Percentiles rank a stretch among this genome's conserved stretches.
Conservation (phyloP, 1,140 invertebrate genomes). For the Cecropterus lyciades region DNA sequence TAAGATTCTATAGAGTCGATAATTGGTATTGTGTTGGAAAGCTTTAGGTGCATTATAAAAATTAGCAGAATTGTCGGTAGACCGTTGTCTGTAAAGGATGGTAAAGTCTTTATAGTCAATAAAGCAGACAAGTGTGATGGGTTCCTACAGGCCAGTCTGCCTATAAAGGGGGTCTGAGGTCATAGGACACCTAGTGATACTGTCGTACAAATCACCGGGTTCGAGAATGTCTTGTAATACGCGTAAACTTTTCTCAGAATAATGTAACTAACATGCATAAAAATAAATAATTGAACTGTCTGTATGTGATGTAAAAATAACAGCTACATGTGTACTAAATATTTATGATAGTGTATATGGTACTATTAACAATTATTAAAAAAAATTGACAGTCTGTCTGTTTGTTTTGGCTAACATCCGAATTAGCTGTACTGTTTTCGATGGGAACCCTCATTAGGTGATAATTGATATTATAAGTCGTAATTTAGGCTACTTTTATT, state of each 20-base stretch:
- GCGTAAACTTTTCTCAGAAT: not conserved
- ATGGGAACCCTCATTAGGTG: too few species aligned
- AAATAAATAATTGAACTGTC: too few species aligned
- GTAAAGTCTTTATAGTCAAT: conserved; percentile 62
- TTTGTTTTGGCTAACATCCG: too few species aligned
- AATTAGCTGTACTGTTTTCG: too few species aligned
- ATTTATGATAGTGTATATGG: too few species aligned
- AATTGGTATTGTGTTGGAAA: conserved; percentile 26
- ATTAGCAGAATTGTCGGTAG: conserved; percentile 33
- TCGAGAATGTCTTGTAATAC: not conserved
- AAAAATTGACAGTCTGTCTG: too few species aligned
- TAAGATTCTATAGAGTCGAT: conserved; percentile 33
- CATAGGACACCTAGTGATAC: conserved; percentile 30
- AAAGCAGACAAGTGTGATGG: conserved; percentile 72
- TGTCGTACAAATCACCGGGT: not conserved
- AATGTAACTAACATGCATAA: too few species aligned
- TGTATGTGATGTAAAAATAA: too few species aligned
- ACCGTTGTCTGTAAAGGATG: conserved; percentile 25
- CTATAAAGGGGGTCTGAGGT: conserved; percentile 63
- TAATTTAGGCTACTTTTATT: too few species aligned
- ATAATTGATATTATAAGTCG: too few species aligned
- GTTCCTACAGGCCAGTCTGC: conserved; percentile 56
- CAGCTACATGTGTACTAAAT: too few species aligned
- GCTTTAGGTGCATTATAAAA: conserved; percentile 30
- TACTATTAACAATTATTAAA: too few species aligned